Conservation (phyloP, 2,888 invertebrate species). For the Achlya flavicornis region DNA sequence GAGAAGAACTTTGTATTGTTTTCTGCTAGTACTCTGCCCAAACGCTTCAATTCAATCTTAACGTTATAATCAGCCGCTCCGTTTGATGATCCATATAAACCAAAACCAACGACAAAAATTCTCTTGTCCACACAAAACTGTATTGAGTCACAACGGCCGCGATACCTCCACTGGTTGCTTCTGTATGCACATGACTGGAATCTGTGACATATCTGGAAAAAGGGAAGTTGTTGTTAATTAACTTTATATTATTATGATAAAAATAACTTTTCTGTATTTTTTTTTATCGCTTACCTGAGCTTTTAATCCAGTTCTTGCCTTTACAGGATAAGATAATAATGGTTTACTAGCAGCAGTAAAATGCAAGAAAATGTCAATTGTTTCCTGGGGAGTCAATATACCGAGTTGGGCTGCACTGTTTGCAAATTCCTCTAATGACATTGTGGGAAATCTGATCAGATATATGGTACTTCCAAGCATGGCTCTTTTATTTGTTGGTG, state of each 20-base stretch:
- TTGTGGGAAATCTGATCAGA: conserved; percentile 95
- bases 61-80: conserved; percentile 98
- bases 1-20: conserved; percentile 97
- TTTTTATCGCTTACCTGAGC: conserved; percentile 86
- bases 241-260: conserved; percentile 6
- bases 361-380: conserved; percentile 96
- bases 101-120: conserved; percentile 98
- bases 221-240: conserved; percentile 4
- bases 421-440: conserved; percentile 95
- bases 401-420: conserved; percentile 97
- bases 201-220: conserved; percentile 93
- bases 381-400: conserved; percentile 95
- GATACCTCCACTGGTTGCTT: conserved; percentile 98
- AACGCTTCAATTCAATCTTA: conserved; percentile 95
- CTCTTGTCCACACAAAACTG: conserved; percentile 98
- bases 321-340: conserved; percentile 90
- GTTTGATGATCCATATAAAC: conserved; percentile 97
- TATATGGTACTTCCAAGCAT: conserved; percentile 91
- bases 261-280: not conserved
- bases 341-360: conserved; percentile 96
- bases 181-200: conserved; percentile 98
- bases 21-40: conserved; percentile 94
- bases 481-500: conserved; percentile 90
- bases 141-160: conserved; percentile 97
- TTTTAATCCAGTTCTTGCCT: conserved; percentile 93